phyloP scores from a whole-genome alignment of 2,113 vertebrate species.

The Machaerirhynchus nigripectus region DNA sequence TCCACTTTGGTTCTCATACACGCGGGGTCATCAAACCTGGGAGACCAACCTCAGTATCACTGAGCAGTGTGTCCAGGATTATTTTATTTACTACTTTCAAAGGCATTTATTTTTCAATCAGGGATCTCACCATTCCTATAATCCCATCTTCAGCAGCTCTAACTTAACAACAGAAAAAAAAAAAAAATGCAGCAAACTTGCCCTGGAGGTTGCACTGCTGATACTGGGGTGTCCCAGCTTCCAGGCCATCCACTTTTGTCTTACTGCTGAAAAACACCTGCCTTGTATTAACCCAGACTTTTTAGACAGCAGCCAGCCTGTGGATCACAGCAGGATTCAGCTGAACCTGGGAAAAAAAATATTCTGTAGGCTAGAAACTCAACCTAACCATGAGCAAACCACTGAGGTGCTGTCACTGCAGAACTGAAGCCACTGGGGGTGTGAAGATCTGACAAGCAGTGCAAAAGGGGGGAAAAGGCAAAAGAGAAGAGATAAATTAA shows the following conservation, averaged over 20 bases:
- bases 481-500: neutral
- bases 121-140: neutral
- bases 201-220: neutral
- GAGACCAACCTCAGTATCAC: neutral
- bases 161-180: neutral
- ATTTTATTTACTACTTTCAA: neutral
- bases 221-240: neutral
- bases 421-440: neutral
- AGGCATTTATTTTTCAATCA: neutral
- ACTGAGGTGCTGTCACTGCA: neutral
- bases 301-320: neutral
- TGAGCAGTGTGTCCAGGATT: neutral
- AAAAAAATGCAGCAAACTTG: neutral
- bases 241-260: neutral
- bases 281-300: neutral
- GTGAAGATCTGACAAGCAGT: neutral
- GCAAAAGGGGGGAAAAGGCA: neutral
- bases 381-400: neutral
- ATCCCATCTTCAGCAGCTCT: neutral
- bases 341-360: neutral
- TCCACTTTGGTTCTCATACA: neutral
- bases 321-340: neutral
- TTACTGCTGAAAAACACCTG: neutral
- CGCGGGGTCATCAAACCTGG: neutral
- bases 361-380: neutral